phyloP scores from a whole-genome alignment of 2,888 invertebrate species.

The Eupelmus urozonus region DNA sequence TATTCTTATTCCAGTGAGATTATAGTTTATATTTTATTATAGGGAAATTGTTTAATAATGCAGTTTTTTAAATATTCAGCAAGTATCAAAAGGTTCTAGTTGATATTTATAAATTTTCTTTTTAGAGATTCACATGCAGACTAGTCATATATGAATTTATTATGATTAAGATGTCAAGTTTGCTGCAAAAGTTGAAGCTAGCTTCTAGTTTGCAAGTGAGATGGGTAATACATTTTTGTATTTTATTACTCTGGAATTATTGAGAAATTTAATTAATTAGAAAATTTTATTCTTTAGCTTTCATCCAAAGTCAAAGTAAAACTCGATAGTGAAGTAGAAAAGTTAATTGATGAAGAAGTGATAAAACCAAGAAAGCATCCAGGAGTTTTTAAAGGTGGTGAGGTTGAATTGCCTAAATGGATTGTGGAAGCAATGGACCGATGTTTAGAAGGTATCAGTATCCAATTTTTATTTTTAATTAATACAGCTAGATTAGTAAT shows the following conservation, averaged over 20 bases:
- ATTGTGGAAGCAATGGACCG: conserved; percentile 80
- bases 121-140: too few species aligned
- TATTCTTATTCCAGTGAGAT: background rate
- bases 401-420: conserved; percentile 81
- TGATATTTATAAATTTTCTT: too few species aligned
- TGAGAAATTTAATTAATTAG: too few species aligned
- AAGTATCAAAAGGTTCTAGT: background rate
- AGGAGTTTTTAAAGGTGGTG: conserved; percentile 81
- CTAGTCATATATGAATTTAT: too few species aligned
- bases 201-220: conserved; percentile 36
- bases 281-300: too few species aligned
- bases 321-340: conserved; percentile 79
- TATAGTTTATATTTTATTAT: background rate
- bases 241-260: too few species aligned
- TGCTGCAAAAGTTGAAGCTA: conserved; percentile 24
- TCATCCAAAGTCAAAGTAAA: conserved; percentile 74
- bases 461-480: conserved; percentile 13
- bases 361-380: conserved; percentile 86
- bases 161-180: conserved; percentile 5
- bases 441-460: conserved; percentile 77
- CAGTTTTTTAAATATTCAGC: too few species aligned
- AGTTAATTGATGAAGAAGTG: conserved; percentile 79
- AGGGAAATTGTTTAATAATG: too few species aligned
- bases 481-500: too few species aligned
- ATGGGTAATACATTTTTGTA: conserved; percentile 57